phyloP scores from a whole-genome alignment of 2,113 vertebrate genomes.

The Syngnathus typhle region DNA sequence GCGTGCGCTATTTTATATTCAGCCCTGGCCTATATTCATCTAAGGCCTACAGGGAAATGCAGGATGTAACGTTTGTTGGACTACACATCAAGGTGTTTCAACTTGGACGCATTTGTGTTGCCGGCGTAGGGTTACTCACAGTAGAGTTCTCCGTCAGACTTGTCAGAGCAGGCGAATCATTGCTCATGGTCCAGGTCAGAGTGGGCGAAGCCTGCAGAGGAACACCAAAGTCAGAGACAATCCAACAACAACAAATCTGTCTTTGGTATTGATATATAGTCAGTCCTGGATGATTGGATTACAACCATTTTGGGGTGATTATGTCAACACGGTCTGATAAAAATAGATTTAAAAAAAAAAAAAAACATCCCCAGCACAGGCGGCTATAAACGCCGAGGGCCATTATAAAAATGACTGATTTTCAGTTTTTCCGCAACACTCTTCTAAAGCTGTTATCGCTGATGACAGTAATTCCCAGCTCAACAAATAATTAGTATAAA shows the following conservation, averaged over 20 bases:
- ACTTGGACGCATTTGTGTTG: not conserved
- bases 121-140: conserved; percentile 67
- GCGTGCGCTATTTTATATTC: conserved; percentile 2
- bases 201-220: conserved; percentile 58
- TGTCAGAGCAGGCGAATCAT: conserved; percentile 81
- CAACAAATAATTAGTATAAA: conserved; percentile 1
- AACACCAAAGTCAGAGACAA: conserved; percentile 5
- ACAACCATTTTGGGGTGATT: conserved; percentile 3
- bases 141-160: conserved; percentile 79
- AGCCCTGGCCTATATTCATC: conserved; percentile 10
- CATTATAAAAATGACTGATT: not conserved
- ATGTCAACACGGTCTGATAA: conserved; percentile 1
- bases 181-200: conserved; percentile 81
- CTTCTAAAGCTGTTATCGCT: conserved; percentile 1
- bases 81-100: conserved; percentile 12
- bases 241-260: conserved; percentile 2
- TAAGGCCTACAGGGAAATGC: conserved; percentile 1
- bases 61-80: conserved; percentile 3
- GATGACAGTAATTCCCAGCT: not conserved
- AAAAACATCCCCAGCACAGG: not conserved
- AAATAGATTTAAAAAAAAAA: not conserved
- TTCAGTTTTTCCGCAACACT: not conserved
- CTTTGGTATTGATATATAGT: not conserved
- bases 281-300: conserved; percentile 1
- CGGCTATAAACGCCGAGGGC: not conserved